Percentiles rank a stretch among this genome's conserved stretches.
Conservation (phyloP, 1,140 invertebrate species). For the Neoseiulus cucumeris region DNA sequence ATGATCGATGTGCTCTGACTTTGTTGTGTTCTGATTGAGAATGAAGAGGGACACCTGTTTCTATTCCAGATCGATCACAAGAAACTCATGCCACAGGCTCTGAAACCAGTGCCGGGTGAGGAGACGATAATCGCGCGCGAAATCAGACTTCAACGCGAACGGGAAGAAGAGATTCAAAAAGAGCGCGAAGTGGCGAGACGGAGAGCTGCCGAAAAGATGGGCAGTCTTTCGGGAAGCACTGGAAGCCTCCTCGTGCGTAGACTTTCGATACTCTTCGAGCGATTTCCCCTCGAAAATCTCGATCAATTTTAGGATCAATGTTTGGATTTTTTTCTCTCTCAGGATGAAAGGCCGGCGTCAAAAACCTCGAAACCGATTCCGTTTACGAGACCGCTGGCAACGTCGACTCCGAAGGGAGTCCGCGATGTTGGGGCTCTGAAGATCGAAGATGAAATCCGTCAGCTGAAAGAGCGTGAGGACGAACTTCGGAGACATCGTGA, state of each 20-base stretch:
- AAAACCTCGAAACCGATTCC: neutral
- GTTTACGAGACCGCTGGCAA: neutral
- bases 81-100: slow-evolving; percentile 5
- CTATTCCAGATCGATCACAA: neutral
- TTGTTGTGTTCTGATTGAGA: no score
- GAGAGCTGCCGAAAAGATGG: neutral
- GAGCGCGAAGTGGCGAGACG: neutral
- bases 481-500: slow-evolving; percentile 26
- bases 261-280: no score
- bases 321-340: neutral
- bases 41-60: no score
- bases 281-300: no score
- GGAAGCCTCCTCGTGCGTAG: neutral
- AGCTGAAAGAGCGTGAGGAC: slow-evolving; percentile 30
- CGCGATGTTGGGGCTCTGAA: slow-evolving; percentile 19
- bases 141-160: neutral
- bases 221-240: neutral
- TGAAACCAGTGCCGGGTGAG: neutral
- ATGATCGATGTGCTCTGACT: no score
- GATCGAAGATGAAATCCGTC: slow-evolving; percentile 31
- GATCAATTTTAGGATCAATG: no score
- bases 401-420: neutral
- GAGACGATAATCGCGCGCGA: neutral
- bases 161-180: neutral
- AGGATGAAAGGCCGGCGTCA: neutral